A percentile compares a stretch with the other conserved stretches of the same genome.
Evolutionary conservation across 2,888 invertebrate species (phyloP).

Genomic region (Drosophila paramelanica): DNA sequence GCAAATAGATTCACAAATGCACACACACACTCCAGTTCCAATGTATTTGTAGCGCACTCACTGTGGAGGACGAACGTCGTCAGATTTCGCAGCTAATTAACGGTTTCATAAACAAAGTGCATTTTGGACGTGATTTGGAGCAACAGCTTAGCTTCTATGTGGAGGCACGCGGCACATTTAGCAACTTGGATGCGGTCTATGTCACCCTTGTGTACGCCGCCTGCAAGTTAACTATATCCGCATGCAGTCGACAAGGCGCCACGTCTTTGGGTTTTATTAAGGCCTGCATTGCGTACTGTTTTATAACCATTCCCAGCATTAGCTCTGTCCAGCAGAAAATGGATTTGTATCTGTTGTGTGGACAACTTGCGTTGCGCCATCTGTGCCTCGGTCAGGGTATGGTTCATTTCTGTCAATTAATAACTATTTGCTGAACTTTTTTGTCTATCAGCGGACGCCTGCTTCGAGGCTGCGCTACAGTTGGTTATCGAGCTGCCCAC

Average conservation of each 20-base stretch:
- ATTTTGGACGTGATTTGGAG: constrained; percentile 94
- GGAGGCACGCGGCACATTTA: constrained; percentile 95
- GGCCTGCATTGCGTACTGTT: constrained; percentile 97
- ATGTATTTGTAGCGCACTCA: constrained; percentile 89
- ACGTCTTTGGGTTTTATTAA: constrained; percentile 94
- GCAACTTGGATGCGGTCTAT: constrained; percentile 95
- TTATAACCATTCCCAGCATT: constrained; percentile 98
- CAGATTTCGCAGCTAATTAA: constrained; percentile 94
- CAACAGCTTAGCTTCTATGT: constrained; percentile 97
- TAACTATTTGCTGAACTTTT: background rate
- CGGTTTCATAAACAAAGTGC: constrained; percentile 91
- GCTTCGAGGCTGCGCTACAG: constrained; percentile 94
- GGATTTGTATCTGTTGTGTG: constrained; percentile 94
- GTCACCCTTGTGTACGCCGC: constrained; percentile 95
- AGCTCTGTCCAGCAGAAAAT: constrained; percentile 91
- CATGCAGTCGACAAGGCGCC: constrained; percentile 89
- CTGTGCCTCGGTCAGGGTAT: constrained; percentile 96
- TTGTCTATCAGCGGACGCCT: constrained; percentile 92
- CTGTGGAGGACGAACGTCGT: constrained; percentile 96
- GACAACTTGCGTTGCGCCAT: constrained; percentile 95
- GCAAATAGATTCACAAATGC: background rate
- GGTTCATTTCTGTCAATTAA: accelerated
- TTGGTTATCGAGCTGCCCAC: constrained; percentile 92
- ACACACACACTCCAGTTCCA: background rate
- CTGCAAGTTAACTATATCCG: constrained; percentile 91